Base-by-base conservation (phyloP, 2,888 invertebrate species). In the Liposcelis brunnea region DNA sequence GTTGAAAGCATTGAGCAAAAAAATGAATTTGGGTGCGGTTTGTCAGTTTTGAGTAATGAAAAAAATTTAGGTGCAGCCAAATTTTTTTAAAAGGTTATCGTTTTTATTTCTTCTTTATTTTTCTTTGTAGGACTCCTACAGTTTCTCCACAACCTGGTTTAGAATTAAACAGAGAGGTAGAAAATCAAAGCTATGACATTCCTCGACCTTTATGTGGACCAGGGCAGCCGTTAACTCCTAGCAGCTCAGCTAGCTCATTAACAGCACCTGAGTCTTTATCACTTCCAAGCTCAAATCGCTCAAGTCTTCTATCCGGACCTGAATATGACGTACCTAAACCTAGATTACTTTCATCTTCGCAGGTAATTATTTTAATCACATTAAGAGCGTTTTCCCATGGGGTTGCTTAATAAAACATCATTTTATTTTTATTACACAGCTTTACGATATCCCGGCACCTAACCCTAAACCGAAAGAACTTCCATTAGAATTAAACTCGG, bases 401-500 rank as follows among this genome's bases (percentile, higher is more conserved):
- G 32, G 32, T n/a, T 32, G 32, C 32, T 10, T 32, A 32, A n/a
- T n/a, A 35, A 15, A 35, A 7, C 4, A 6, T 35, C 6, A 15
- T 16, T 14, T 35, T 35, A 16, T 10, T 15, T 35, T 6, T 40
- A 15, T 40, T 40, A 12, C 12, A 6, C 66, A 70, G 51, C 65
- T 70, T 49, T 78, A 78, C 58, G 78, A 78, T 55, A 71, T 76
- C 43, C 75, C 77, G 2, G 62, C 71, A 34, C 49, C 46, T 48
- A 51, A 44, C 49, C 59, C 60, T 21, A 55, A 57, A 40, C 56
- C 62, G 8, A 76, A 75, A 62, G 77, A 78, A 56, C 65, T 86
- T 49, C 80, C 81, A 1, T 59, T 85, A 52, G 81, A 83, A 57
- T 65, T 82, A 50, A 74, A 74, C 54, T 78, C 83, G 26, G 85